Conservation (phyloP, 2,113 vertebrate species). For the Ovibos moschatus region DNA sequence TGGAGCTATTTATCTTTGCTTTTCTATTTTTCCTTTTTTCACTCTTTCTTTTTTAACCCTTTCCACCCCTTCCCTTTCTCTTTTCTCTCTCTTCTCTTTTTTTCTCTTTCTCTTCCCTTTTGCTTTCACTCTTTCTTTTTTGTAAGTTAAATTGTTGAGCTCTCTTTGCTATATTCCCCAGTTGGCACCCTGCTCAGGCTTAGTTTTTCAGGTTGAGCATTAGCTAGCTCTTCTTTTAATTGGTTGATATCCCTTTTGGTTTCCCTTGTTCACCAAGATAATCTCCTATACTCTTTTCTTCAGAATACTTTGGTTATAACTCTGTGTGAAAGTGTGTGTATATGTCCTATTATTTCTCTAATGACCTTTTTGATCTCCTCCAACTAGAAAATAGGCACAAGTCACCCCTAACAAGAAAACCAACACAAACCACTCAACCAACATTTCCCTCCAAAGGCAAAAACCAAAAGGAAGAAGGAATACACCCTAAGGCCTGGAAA, state of each 20-base stretch:
- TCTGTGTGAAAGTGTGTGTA: neutral
- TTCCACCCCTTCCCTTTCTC: neutral
- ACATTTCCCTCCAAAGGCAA: neutral
- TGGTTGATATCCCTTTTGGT: neutral
- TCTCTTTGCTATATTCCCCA: neutral
- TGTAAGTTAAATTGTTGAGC: neutral
- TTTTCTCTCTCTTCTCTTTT: neutral
- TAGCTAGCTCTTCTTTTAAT: neutral
- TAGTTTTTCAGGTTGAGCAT: neutral
- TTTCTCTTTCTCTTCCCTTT: neutral
- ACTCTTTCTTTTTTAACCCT: neutral
- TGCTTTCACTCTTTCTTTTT: neutral
- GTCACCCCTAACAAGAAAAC: neutral
- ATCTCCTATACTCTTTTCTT: neutral
- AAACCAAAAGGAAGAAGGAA: neutral
- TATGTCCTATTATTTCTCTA: neutral
- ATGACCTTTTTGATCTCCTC: neutral
- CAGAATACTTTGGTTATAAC: neutral
- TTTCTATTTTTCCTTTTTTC: neutral
- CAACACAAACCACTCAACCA: neutral
- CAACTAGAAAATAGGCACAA: neutral
- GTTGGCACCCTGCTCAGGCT: neutral
- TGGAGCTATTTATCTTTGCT: neutral
- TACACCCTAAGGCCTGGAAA: neutral
- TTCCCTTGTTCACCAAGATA: neutral